These are phyloP conservation scores for Halictus ligatus DNA, from an alignment of 2,888 invertebrate genomes.

Conservation along the genomic window DNA sequence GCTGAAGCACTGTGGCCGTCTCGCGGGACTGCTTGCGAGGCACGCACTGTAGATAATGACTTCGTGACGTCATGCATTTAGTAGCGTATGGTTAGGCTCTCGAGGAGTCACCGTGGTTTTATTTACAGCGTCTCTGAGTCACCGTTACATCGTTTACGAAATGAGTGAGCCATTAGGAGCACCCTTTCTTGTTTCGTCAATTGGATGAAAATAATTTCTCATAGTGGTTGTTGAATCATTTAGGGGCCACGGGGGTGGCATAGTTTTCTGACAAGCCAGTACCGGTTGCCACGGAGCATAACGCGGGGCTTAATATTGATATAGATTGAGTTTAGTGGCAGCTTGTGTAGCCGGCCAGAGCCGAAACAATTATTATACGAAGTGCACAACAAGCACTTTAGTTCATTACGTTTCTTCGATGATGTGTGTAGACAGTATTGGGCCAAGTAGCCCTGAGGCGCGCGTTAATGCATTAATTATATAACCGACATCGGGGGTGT, in stretches of 20 bases:
- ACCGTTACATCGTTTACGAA: background rate
- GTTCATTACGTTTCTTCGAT: background rate
- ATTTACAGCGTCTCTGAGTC: no score
- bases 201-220: background rate
- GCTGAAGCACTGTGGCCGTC: no score
- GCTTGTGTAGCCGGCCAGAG: background rate
- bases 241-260: background rate
- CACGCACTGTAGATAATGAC: no score
- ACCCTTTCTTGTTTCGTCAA: background rate
- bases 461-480: conserved; percentile 51
- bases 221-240: background rate
- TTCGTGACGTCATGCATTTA: no score
- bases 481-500: conserved; percentile 13
- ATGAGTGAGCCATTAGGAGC: background rate
- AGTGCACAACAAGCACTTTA: conserved; percentile 1
- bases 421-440: background rate
- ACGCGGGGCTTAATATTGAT: background rate
- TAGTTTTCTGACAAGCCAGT: background rate
- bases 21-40: no score
- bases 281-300: background rate
- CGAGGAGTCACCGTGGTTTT: no score
- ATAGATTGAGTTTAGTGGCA: background rate
- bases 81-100: no score
- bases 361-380: background rate
- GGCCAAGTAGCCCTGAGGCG: background rate